Percentiles rank a stretch among this genome's conserved stretches.
phyloP scores from a whole-genome alignment of 2,113 vertebrate species.

The Callocephalon fimbriatum region DNA sequence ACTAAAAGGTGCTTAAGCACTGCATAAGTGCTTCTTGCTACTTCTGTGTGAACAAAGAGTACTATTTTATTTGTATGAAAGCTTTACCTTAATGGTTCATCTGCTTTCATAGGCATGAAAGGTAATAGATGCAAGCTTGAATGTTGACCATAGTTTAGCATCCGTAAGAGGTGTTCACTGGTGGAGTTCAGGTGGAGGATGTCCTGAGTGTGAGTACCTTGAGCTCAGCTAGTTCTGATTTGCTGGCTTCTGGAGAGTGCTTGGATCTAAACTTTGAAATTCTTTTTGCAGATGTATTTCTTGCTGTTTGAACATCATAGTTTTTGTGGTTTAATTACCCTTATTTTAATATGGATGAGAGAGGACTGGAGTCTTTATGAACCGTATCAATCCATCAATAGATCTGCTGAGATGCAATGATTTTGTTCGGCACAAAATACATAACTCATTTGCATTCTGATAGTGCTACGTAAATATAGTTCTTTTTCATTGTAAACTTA shows the following conservation, averaged over 20 bases:
- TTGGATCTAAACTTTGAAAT: not conserved
- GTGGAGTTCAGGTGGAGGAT: not conserved
- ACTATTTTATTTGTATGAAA: too few relatives aligned
- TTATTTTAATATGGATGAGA: not conserved
- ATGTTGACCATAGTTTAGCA: not conserved
- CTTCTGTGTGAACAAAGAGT: too few relatives aligned
- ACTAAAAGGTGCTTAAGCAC: too few relatives aligned
- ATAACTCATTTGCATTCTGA: not conserved
- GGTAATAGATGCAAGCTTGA: not conserved
- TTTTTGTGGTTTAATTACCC: not conserved
- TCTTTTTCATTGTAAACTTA: not conserved
- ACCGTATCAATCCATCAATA: accelerated
- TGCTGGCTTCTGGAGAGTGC: not conserved
- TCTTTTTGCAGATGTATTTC: not conserved
- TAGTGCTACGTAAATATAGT: not conserved
- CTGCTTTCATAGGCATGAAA: not conserved
- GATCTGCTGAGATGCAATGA: not conserved
- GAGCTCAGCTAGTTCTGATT: not conserved
- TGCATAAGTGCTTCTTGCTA: too few relatives aligned
- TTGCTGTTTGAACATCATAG: not conserved
- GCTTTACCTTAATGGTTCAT: not conserved
- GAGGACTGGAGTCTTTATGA: not conserved
- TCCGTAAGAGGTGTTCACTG: accelerated
- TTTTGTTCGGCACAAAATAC: not conserved
- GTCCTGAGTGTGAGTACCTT: not conserved